A percentile compares a stretch with the other conserved stretches of the same genome.
Conservation (phyloP, 1,140 invertebrate genomes). For the Dendroctonus valens region DNA sequence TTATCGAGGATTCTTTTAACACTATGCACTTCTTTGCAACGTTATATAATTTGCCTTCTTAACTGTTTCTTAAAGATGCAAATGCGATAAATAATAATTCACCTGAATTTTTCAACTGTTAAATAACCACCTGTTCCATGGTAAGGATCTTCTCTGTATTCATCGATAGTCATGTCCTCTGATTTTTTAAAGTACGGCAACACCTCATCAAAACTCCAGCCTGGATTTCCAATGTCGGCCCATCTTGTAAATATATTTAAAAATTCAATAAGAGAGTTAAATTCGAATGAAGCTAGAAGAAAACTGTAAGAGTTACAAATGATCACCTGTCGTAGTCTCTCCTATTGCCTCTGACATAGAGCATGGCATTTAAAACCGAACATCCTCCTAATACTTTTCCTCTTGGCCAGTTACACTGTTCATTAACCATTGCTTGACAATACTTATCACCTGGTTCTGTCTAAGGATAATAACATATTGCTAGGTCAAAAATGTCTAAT, state of each 20-base stretch:
- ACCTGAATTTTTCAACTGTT: slow-evolving; percentile 64
- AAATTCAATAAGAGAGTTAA: not conserved
- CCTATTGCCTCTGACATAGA: slow-evolving; percentile 88
- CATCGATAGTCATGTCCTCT: slow-evolving; percentile 67
- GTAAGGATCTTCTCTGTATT: slow-evolving; percentile 59
- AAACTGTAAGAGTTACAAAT: no score
- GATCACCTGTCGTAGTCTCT: slow-evolving; percentile 82
- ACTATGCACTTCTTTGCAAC: no score
- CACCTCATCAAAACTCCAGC: slow-evolving; percentile 75
- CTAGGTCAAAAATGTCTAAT: not conserved
- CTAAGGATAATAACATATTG: slow-evolving; percentile 49
- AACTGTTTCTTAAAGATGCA: no score
- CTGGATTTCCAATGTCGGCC: slow-evolving; percentile 71
- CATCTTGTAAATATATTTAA: slow-evolving; percentile 55
- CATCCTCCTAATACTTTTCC: slow-evolving; percentile 86
- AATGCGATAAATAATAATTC: slow-evolving; percentile 28
- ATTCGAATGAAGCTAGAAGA: not conserved
- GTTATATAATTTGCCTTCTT: no score
- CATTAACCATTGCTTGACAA: slow-evolving; percentile 60
- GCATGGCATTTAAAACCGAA: slow-evolving; percentile 83
- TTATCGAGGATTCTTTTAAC: no score
- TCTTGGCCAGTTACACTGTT: slow-evolving; percentile 76
- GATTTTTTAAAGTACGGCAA: slow-evolving; percentile 79
- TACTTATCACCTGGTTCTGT: slow-evolving; percentile 80
- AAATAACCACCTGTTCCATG: slow-evolving; percentile 69